These are phyloP conservation scores for Elysia chlorotica DNA, from an alignment of 1,140 invertebrate species.

Conservation along the genomic window DNA sequence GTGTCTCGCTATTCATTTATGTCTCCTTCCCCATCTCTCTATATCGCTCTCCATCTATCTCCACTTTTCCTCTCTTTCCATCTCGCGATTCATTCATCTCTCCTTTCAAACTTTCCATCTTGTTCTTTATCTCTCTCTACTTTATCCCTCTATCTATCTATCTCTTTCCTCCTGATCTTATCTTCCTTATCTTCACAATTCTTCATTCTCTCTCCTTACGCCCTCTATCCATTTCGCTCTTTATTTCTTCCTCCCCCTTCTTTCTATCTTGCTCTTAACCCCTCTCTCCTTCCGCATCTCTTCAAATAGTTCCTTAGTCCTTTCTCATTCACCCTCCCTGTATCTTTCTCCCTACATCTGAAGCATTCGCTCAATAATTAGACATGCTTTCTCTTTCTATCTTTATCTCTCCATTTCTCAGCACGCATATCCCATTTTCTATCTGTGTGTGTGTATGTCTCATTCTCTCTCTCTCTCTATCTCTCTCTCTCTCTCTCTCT, in stretches of 20 bases:
- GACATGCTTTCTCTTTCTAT: too few relatives aligned
- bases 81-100: neutral
- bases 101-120: neutral
- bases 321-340: too few relatives aligned
- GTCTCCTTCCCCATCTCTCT: too few relatives aligned
- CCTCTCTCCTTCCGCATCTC: neutral
- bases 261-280: neutral
- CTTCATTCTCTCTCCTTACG: neutral
- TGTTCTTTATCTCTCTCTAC: neutral
- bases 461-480: too few relatives aligned
- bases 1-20: neutral
- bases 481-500: too few relatives aligned
- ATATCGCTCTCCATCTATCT: neutral
- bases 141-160: neutral
- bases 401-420: too few relatives aligned
- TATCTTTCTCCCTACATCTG: too few relatives aligned
- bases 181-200: too few relatives aligned
- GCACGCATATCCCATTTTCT: too few relatives aligned
- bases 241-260: neutral
- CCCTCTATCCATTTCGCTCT: neutral
- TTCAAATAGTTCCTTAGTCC: neutral
- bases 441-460: too few relatives aligned
- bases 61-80: neutral
- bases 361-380: too few relatives aligned
- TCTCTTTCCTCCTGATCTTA: neutral